These are phyloP conservation scores for Phalacrocorax pelagicus DNA, from an alignment of 2,113 vertebrate genomes.

Conservation along the genomic window DNA sequence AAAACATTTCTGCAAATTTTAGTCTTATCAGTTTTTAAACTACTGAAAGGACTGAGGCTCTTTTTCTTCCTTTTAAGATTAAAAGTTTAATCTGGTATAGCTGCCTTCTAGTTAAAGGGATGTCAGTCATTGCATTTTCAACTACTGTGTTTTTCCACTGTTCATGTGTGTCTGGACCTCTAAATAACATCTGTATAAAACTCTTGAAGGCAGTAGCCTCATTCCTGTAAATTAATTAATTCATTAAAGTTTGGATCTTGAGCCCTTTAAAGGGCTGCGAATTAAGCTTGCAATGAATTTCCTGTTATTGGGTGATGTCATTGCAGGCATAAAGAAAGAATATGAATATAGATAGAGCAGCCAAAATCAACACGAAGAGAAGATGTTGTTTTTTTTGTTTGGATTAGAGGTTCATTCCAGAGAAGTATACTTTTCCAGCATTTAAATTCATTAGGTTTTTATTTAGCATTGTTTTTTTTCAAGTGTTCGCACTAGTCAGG, in stretches of 20 bases:
- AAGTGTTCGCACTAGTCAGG: neutral
- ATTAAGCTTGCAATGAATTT: neutral
- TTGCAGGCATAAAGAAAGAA: slow-evolving; percentile 9
- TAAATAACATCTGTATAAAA: neutral
- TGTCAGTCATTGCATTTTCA: neutral
- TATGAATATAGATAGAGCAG: neutral
- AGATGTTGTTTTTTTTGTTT: neutral
- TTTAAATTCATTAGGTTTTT: neutral
- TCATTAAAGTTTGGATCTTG: neutral
- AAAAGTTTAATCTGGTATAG: neutral
- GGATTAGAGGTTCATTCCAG: neutral
- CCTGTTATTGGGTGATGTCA: neutral
- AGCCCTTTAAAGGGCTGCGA: neutral
- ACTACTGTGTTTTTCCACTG: neutral
- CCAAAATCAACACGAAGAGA: slow-evolving; percentile 12
- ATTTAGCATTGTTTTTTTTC: neutral
- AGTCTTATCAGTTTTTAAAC: neutral
- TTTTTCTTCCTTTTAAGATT: neutral
- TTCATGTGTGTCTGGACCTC: neutral
- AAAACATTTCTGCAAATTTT: neutral
- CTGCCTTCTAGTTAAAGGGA: neutral
- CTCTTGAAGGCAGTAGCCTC: neutral
- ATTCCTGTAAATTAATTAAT: neutral
- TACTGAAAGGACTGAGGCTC: neutral
- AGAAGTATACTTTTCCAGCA: slow-evolving; percentile 13